Base-by-base conservation (phyloP, 2,888 invertebrate species). In the Plebejus anna region DNA sequence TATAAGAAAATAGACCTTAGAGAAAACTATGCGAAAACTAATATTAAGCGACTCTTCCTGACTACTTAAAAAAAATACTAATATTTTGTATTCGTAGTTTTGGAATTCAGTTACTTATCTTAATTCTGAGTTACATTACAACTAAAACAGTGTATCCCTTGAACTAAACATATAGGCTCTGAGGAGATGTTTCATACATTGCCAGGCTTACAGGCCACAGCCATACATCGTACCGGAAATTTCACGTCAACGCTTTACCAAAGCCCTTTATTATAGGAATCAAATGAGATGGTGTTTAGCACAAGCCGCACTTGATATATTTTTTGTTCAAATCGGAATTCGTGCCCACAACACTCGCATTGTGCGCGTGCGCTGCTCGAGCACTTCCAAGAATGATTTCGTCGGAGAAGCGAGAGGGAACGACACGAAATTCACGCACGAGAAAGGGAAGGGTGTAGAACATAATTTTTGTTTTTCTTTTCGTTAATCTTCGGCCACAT, bases 371-470 rank as follows among this genome's bases (percentile, higher is more conserved):
- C 89, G 88, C 86, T 84, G 84, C 87, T 84, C 87, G 84, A 86
- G 84, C 88, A 89, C 86, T 93, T 94, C 93, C 91, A 88, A 89
- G 93, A 94, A 94, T 88, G 90, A 92, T 91, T 93, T 93, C 90
- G 92, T 90, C 85, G 86, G 83, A 83, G 77, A 85, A 82, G 83
- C 84, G 83, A 81, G 84, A 89, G 76, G 76, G 79, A 78, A 32
- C 77, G 79, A 83, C 73, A 22, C 75, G 76, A 79, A 78, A 77
- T 32, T 77, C 55, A 59, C 13, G 55, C 6, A 81, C n/a, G 55
- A 75, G 81, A 86, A 82, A 81, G 83, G 81, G 88, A 85, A 70
- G 76, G 81, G 78, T 75, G 80, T 79, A 83, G 84, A 83, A 88
- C 86, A 88, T 89, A 87, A 88, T 87, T 89, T 91, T 91, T 90